phyloP scores from a whole-genome alignment of 2,888 invertebrate species.

The Synergus itoensis region DNA sequence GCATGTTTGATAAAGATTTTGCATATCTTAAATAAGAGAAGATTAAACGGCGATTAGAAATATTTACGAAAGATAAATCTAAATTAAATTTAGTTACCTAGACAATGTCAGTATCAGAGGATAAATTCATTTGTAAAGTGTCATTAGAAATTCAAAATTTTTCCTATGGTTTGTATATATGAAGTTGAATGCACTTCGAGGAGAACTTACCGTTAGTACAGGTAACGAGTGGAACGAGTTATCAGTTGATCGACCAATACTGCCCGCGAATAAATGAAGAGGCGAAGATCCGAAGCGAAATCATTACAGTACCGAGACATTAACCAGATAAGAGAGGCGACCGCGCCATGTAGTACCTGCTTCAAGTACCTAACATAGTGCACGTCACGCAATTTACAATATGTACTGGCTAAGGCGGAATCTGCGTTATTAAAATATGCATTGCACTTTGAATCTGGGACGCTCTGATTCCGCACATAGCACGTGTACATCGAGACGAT shows the following conservation, averaged over 20 bases:
- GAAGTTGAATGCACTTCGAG: conserved; percentile 47
- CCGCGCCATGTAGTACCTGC: conserved; percentile 45
- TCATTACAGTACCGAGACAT: conserved; percentile 69
- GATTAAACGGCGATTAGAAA: conserved; percentile 16
- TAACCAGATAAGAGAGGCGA: conserved; percentile 67
- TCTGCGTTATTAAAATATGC: conserved; percentile 8
- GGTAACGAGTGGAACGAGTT: conserved; percentile 58
- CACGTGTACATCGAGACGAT: background rate
- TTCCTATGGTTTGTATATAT: conserved; percentile 24
- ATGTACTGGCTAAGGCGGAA: background rate
- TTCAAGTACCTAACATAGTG: conserved; percentile 35
- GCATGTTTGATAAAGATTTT: conserved; percentile 18
- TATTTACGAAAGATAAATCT: background rate
- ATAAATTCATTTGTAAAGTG: conserved; percentile 28
- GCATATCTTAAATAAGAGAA: conserved; percentile 5
- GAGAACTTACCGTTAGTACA: conserved; percentile 45
- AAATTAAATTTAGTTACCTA: conserved; percentile 12
- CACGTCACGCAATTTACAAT: conserved; percentile 46
- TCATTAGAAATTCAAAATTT: conserved; percentile 52
- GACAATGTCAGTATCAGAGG: conserved; percentile 27
- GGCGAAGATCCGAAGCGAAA: conserved; percentile 66
- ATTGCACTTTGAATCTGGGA: background rate
- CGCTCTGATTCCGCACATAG: background rate
- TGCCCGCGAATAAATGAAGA: conserved; percentile 67
- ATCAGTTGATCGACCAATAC: conserved; percentile 68